A percentile compares a stretch with the other conserved stretches of the same genome.
These are phyloP conservation scores for Piprites chloris DNA, from an alignment of 2,113 vertebrate species.

Conservation along the genomic window DNA sequence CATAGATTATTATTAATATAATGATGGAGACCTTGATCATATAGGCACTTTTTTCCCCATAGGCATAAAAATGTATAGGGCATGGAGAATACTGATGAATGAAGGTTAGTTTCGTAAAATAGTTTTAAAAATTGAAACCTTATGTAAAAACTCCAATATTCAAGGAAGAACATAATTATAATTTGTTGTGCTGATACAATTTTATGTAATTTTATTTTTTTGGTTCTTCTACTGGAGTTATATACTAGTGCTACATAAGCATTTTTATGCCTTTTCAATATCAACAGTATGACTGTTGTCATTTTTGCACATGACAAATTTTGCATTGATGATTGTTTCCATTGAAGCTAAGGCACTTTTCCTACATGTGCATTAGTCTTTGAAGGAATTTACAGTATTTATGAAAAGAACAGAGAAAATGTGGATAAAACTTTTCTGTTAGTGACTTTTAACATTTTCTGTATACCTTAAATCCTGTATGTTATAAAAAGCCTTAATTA, in stretches of 20 bases:
- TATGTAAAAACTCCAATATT: neutral
- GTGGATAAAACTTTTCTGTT: neutral
- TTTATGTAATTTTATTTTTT: neutral
- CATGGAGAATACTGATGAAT: neutral
- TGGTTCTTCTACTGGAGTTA: neutral
- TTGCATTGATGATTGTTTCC: neutral
- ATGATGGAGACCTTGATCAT: neutral
- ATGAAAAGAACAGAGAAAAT: neutral
- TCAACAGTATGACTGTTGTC: neutral
- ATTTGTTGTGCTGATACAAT: neutral
- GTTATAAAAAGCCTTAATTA: neutral
- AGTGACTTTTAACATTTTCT: neutral
- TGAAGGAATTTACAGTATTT: neutral
- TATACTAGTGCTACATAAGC: neutral
- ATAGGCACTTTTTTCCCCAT: neutral
- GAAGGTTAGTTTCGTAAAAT: neutral
- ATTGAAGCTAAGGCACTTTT: neutral
- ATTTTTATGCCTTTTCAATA: neutral
- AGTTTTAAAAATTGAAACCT: neutral
- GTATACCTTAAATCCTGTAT: neutral
- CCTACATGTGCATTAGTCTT: neutral
- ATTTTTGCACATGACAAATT: neutral
- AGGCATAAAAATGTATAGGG: neutral
- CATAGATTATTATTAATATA: conserved; percentile 13
- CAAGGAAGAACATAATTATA: neutral